These are phyloP conservation scores for Neoarius graeffei DNA, from an alignment of 2,113 vertebrate genomes.

Conservation along the genomic window DNA sequence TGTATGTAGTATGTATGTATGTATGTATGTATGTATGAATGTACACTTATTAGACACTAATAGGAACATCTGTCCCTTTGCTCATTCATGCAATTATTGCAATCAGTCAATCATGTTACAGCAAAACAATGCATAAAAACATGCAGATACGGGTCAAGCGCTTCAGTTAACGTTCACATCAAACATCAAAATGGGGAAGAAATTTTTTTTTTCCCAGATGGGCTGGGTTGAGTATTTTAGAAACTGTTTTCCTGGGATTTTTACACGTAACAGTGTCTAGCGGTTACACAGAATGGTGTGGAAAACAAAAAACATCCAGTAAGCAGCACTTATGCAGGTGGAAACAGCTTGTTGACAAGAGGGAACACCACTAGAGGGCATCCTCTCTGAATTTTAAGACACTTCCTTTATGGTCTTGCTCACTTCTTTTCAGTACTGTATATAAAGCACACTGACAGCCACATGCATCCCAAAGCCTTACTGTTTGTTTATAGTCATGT, in stretches of 20 bases:
- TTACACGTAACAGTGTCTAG: background rate
- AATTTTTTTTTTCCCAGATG: background rate
- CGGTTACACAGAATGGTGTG: background rate
- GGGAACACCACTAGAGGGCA: background rate
- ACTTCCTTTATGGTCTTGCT: background rate
- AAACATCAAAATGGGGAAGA: background rate
- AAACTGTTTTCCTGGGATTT: background rate
- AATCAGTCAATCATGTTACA: background rate
- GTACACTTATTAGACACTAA: background rate
- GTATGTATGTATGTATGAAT: constrained; percentile 16
- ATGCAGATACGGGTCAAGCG: background rate
- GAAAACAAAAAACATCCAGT: background rate
- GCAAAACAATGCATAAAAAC: background rate
- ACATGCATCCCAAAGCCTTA: background rate
- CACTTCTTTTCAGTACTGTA: background rate
- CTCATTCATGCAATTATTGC: background rate
- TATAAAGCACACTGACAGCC: background rate
- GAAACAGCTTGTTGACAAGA: background rate
- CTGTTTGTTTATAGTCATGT: background rate
- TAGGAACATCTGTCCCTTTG: background rate
- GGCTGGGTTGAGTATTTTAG: background rate
- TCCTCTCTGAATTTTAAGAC: background rate
- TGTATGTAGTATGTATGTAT: constrained; percentile 4
- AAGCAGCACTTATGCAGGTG: background rate
- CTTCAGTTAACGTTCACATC: background rate